Evolutionary conservation across 2,797 vertebrate genomes (phyloP), one percentile per base, ranked within the genome.

Genomic region (Brachymystax lenok): DNA sequence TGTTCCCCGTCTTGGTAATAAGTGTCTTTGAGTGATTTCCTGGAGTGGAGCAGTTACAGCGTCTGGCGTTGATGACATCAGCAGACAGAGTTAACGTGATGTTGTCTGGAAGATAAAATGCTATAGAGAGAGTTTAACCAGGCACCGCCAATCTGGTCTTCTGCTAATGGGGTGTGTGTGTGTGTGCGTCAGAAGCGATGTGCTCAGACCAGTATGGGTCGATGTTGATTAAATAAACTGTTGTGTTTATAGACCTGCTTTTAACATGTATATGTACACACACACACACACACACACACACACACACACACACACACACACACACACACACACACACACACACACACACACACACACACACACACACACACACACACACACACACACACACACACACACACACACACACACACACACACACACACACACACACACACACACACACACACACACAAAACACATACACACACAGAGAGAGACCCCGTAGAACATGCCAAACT

Each of bases 181-280:
- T 66, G 75, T 72, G 69, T 85, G 81, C 40, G 52, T 87, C 82
- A 82, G 30, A 72, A 46, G 28, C 12, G 33, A 19, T 40, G 68
- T 13, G 7, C 35, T 69, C 2, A 40, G 79, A 82, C 80, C 74
- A 77, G 83, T 76, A 56, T 78, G 51, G 70, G 74, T 81, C 77
- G 74, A 28, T 90, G 88, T 90, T 91, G 85, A 88, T 90, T 72
- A 79, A 88, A 91, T 90, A 88, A 87, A 89, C 82, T 77, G 69
- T 28, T 73, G 40, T 86, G 84, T 89, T 88, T 88, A 84, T 75
- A 84, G 73, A 82, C 69, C 78, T 80, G 79, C 73, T 82, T 74
- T 83, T n/a, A 78, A 73, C 80, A 82, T 7, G 51, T 17, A 46
- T 54, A 61, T 69, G 1, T 64, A 76, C 16, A 66, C 35, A 64